A percentile compares a stretch with the other conserved stretches of the same genome.
phyloP scores from a whole-genome alignment of 2,888 invertebrate genomes.

The Mythimna loreyi region DNA sequence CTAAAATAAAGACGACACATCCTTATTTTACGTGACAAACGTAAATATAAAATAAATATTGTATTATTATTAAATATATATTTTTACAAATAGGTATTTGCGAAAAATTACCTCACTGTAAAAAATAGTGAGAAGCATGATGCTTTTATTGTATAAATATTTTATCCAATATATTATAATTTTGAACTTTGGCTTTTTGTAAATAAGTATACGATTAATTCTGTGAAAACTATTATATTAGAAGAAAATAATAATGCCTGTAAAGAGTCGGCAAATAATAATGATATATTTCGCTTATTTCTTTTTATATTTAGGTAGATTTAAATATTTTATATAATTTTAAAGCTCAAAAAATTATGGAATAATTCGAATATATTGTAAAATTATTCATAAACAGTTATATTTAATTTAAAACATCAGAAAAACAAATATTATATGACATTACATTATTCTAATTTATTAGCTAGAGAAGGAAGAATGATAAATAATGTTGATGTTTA shows the following conservation, averaged over 20 bases:
- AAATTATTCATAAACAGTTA: conserved; percentile 7
- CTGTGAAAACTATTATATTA: not conserved
- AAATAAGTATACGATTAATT: not conserved
- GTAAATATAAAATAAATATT: conserved; percentile 8
- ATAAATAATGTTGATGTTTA: conserved; percentile 19
- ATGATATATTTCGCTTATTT: not conserved
- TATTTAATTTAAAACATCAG: conserved; percentile 3
- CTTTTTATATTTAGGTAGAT: not conserved
- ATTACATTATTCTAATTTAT: conserved; percentile 32
- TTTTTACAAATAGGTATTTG: conserved; percentile 9
- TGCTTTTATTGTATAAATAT: conserved; percentile 10
- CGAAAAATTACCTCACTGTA: conserved; percentile 3
- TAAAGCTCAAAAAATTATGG: conserved; percentile 9
- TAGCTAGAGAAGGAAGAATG: conserved; percentile 43
- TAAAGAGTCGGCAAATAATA: not conserved
- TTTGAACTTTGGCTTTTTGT: conserved; percentile 35
- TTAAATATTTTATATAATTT: not conserved
- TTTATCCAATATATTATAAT: conserved; percentile 12
- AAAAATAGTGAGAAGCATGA: conserved; percentile 9
- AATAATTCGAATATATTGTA: conserved; percentile 14
- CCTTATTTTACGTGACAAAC: conserved; percentile 5
- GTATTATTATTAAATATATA: conserved; percentile 1
- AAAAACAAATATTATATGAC: conserved; percentile 34
- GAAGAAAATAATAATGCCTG: not conserved
- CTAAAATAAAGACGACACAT: not conserved